phyloP scores from a whole-genome alignment of 2,888 invertebrate genomes.

The Helleia helle region DNA sequence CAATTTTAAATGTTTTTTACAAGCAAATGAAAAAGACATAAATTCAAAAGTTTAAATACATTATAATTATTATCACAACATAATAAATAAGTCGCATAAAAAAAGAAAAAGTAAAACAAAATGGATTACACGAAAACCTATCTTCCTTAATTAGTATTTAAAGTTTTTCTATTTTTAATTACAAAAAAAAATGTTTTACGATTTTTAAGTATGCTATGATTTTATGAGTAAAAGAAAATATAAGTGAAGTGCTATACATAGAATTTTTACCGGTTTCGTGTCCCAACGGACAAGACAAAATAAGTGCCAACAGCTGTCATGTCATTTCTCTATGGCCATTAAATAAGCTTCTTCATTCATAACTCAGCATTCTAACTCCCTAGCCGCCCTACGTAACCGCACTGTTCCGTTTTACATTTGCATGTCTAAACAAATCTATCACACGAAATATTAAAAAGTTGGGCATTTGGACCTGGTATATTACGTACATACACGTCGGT shows the following conservation, averaged over 20 bases:
- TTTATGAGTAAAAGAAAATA: constrained; percentile 24
- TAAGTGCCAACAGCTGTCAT: not conserved
- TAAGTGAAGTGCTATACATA: constrained; percentile 33
- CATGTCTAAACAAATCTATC: no score
- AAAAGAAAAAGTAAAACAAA: constrained; percentile 35
- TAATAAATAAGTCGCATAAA: constrained; percentile 47
- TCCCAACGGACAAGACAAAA: not conserved
- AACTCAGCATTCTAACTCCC: no score
- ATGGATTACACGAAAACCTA: constrained; percentile 50
- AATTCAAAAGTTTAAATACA: constrained; percentile 26
- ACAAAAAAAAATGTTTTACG: constrained; percentile 46
- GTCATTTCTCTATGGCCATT: no score
- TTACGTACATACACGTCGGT: no score
- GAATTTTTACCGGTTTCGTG: constrained; percentile 37
- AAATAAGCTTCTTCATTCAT: no score
- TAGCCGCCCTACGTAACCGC: no score
- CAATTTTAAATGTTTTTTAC: not conserved
- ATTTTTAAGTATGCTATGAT: constrained; percentile 42
- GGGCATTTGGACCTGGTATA: no score
- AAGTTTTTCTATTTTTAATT: constrained; percentile 56
- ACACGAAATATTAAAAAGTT: no score
- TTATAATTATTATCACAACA: constrained; percentile 41
- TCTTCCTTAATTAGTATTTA: constrained; percentile 45
- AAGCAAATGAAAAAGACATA: constrained; percentile 8
- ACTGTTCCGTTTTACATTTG: no score